phyloP scores from a whole-genome alignment of 2,113 vertebrate species.

The Pterocles orientalis region DNA sequence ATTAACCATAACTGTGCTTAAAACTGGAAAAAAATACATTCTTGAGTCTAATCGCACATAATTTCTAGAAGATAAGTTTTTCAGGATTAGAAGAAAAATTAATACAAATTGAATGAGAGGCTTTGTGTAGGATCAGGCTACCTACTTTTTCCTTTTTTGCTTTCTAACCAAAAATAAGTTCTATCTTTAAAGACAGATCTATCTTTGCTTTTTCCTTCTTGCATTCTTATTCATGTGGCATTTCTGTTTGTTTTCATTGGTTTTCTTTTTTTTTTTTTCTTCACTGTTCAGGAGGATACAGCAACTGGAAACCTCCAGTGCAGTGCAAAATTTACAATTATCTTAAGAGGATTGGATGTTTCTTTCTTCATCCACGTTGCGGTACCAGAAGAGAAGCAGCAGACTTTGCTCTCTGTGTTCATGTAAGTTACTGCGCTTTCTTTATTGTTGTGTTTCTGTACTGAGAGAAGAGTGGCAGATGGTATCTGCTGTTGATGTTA shows the following conservation, averaged over 20 bases:
- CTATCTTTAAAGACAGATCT: neutral
- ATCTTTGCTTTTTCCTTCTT: neutral
- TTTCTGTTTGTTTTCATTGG: neutral
- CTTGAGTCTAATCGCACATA: neutral
- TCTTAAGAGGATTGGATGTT: slow-evolving; percentile 81
- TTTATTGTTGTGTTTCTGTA: neutral
- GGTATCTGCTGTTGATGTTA: neutral
- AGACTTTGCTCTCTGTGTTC: slow-evolving; percentile 83
- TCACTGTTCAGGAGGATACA: slow-evolving; percentile 70
- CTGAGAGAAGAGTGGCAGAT: neutral
- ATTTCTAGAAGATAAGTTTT: neutral
- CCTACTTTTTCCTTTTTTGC: neutral
- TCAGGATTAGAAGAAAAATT: neutral
- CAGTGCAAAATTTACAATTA: slow-evolving; percentile 80
- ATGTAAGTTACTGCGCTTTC: slow-evolving; percentile 67
- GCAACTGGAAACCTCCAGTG: slow-evolving; percentile 80
- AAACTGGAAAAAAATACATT: neutral
- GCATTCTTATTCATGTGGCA: neutral
- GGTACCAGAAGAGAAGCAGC: slow-evolving; percentile 81
- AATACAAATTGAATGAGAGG: neutral
- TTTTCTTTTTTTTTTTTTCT: neutral
- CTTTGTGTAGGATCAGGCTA: neutral
- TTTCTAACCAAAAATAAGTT: neutral
- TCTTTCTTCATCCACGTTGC: slow-evolving; percentile 83
- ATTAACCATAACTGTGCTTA: neutral